Base-by-base conservation (phyloP, 2,797 vertebrate species). In the Rhincodon typus region DNA sequence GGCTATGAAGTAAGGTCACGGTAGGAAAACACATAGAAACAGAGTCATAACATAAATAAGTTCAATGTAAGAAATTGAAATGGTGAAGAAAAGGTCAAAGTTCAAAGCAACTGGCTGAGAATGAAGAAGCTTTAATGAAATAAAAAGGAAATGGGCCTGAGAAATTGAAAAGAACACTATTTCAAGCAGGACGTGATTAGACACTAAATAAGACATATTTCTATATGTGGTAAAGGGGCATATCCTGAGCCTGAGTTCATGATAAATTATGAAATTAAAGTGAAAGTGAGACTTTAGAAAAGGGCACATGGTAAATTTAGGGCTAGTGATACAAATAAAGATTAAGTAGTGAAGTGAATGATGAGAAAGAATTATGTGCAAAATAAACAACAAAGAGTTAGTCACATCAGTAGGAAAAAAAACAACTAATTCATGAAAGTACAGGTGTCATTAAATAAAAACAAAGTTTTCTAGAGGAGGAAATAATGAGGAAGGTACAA, bases 61-160 rank as follows among this genome's bases (percentile, higher is more conserved):
- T 93, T 93, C 90, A 69, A 69, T 69, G 69, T 42, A 93, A 93
- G 57, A 93, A 62, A 66, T 67, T 91, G 62, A 91, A 91, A 93
- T 42, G 21, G n/a, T 12, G n/a, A 69, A 12, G 42, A 23, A 84
- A 93, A n/a, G 69, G 21, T 67, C 90, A 67, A 93, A 93, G 62
- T 8, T 69, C 38, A 93, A 93, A 93, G 90, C 62, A 69, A 4
- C 23, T 12, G n/a, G 66, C 90, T 69, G 66, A 93, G 62, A 93
- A 38, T 67, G 23, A 93, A 1, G n/a, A 69, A 13, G 12, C 42
- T 93, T 69, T 93, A 93, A 69, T 93, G 62, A 93, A 93, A 69
- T 93, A 93, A 38, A 93, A 93, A 93, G 38, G 66, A 23, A 93
- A 67, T 19, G n/a, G 67, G 62, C 62, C 34, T 5, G 17, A 67